Evolutionary conservation across 2,113 vertebrate species (phyloP), one percentile per base, ranked within the genome.

Genomic region (Gopherus evgoodei): DNA sequence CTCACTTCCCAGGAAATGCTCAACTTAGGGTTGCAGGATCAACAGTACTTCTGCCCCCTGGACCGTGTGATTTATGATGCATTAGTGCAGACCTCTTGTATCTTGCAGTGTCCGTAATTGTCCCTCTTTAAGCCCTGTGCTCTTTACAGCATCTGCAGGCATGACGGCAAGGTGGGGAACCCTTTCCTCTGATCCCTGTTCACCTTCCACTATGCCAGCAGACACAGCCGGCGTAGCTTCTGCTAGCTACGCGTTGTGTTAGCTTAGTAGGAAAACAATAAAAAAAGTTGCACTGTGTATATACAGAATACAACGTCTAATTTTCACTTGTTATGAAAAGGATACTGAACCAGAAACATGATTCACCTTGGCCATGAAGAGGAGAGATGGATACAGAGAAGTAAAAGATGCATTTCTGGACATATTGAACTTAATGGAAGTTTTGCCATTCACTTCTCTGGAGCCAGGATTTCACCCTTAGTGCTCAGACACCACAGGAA

Each of bases 361-460:
- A 80, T 16, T 72, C 50, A n/a, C 83, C 88, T 62, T 91, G 72
- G 19, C 35, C 35, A 38, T 1, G 9, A 78, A 14, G 12, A 25
- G 52, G 50, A 29, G 84, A 76, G 4, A 1, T 31, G 80, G 25
- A 6, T 1, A 11, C 24, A 65, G 49, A 4, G 62, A 44, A 49
- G 21, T 24, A 2, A 4, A 62, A 35, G 85, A 24, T 11, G 11
- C 1, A 11, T 4, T 35, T 12, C 47, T 88, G 83, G 53, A 27
- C 7, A 3, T 1, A 3, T 0, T 0, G 50, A 50, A 14, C 35
- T 38, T 69, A 35, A 69, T 21, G 17, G 19, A 16, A n/a, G 7
- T 69, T 38, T 69, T 69, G 7, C 2, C 54, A 47, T 44, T 76
- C 24, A 27, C 38, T 27, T 76, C 42, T 47, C 11, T 1, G 0